phyloP scores from a whole-genome alignment of 2,113 vertebrate species.

The Tichodroma muraria region DNA sequence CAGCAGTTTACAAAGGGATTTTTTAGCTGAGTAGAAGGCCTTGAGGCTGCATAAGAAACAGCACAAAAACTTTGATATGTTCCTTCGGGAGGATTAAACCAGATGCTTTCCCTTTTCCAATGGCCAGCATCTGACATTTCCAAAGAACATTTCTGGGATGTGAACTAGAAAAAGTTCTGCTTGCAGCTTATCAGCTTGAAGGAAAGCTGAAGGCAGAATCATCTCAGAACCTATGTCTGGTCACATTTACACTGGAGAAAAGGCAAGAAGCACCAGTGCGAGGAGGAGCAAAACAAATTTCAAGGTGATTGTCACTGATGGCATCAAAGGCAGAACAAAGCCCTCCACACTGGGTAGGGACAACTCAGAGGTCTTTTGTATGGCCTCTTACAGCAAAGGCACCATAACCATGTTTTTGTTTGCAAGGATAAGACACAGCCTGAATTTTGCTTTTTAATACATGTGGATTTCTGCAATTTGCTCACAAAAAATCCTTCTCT shows the following conservation, averaged over 20 bases:
- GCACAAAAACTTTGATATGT: background rate
- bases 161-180: background rate
- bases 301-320: background rate
- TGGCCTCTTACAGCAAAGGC: background rate
- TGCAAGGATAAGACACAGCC: background rate
- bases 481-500: background rate
- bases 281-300: background rate
- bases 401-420: background rate
- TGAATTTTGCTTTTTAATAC: background rate
- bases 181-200: background rate
- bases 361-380: background rate
- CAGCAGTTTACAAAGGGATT: background rate
- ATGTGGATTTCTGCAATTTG: background rate
- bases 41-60: background rate
- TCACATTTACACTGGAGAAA: background rate
- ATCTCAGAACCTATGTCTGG: background rate
- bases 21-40: background rate
- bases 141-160: background rate
- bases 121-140: background rate
- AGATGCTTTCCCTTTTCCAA: slow-evolving; percentile 21
- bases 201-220: background rate
- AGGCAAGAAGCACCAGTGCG: background rate
- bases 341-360: background rate
- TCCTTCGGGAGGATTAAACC: background rate
- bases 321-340: background rate